A percentile compares a stretch with the other conserved stretches of the same genome.
Evolutionary conservation across 2,113 vertebrate species (phyloP).

Genomic region (Puffinus mauretanicus): DNA sequence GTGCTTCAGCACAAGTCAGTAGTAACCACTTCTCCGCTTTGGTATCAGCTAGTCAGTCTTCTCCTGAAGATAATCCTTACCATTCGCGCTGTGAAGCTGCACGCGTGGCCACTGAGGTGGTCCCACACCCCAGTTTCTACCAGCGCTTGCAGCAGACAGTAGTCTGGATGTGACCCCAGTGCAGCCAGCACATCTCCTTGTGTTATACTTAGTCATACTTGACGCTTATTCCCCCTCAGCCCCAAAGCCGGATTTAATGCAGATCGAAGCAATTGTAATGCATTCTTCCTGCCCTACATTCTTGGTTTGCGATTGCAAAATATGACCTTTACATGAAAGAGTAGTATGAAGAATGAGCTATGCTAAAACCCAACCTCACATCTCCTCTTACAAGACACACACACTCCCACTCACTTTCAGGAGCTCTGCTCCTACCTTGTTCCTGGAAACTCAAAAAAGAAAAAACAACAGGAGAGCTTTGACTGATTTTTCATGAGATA

Average conservation of each 20-base stretch:
- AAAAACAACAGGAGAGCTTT: neutral
- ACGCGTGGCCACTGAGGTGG: neutral
- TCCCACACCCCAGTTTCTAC: neutral
- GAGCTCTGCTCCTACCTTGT: neutral
- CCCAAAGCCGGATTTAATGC: neutral
- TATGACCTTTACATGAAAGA: neutral
- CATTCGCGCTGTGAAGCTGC: neutral
- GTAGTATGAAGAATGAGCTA: neutral
- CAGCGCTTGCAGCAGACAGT: neutral
- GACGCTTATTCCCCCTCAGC: neutral
- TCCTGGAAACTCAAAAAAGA: neutral
- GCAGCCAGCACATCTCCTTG: rapidly evolving
- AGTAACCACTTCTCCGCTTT: neutral
- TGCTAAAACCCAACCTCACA: neutral
- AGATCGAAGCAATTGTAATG: neutral
- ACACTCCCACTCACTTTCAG: neutral
- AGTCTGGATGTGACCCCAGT: neutral
- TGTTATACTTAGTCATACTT: neutral
- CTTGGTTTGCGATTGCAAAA: neutral
- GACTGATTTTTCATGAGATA: neutral
- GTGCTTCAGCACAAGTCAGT: neutral
- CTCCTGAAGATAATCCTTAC: neutral
- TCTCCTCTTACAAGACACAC: neutral
- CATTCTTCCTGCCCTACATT: neutral
- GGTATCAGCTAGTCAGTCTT: neutral